phyloP scores from a whole-genome alignment of 2,797 vertebrate genomes.

The Corythornis leucogaster region DNA sequence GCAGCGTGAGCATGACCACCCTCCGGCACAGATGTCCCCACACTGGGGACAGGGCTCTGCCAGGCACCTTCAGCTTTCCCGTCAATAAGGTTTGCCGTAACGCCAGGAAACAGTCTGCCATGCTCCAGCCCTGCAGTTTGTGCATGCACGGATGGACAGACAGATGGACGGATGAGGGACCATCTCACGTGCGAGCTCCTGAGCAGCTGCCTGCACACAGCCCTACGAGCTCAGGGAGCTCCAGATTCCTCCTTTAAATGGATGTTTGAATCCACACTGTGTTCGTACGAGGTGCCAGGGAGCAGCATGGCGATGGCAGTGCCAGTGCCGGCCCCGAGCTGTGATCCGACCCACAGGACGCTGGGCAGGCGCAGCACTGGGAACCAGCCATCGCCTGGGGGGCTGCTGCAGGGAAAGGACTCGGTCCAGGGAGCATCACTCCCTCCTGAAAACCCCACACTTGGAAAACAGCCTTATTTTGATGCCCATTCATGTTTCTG shows the following conservation, averaged over 20 bases:
- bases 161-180: background rate
- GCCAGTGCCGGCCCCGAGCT: background rate
- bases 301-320: accelerated
- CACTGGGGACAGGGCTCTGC: background rate
- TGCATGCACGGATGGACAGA: background rate
- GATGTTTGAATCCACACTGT: background rate
- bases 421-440: background rate
- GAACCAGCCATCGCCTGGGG: background rate
- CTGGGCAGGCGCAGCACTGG: background rate
- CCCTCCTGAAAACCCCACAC: background rate
- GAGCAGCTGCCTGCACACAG: background rate
- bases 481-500: accelerated
- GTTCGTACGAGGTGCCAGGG: background rate
- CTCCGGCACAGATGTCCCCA: background rate
- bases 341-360: accelerated
- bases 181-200: background rate
- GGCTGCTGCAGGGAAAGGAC: accelerated
- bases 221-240: background rate
- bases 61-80: background rate
- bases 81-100: background rate
- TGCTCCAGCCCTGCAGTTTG: background rate
- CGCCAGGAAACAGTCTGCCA: accelerated
- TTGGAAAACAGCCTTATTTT: background rate
- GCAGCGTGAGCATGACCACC: background rate
- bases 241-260: background rate